Evolutionary conservation across 1,140 invertebrate species (phyloP).

Genomic region (Drosophila melanica): DNA sequence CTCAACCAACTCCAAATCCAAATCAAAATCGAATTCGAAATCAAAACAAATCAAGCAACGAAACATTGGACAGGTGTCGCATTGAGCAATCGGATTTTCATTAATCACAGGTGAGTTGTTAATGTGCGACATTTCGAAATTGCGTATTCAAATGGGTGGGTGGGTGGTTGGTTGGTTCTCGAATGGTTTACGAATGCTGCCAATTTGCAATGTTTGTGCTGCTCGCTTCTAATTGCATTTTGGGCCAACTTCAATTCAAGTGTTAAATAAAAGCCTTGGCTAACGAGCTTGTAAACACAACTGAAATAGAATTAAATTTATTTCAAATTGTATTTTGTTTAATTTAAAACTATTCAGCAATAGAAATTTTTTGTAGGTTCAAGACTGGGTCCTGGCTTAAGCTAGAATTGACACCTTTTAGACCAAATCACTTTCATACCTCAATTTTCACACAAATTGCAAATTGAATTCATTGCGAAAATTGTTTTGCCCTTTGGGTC

Average conservation of each 20-base stretch:
- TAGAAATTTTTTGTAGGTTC: too few species aligned
- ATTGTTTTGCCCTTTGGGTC: conserved; percentile 16
- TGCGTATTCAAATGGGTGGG: neutral
- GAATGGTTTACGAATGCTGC: neutral
- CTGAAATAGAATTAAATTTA: too few species aligned
- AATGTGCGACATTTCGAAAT: conserved; percentile 13
- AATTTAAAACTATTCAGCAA: too few species aligned
- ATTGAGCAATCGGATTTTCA: conserved; percentile 33
- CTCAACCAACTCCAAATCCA: too few species aligned
- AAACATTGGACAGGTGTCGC: conserved; percentile 24
- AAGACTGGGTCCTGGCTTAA: too few species aligned
- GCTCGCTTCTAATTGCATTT: conserved; percentile 8
- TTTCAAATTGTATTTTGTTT: too few species aligned
- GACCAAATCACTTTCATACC: neutral
- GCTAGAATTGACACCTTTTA: too few species aligned
- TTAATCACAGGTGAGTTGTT: conserved; percentile 53
- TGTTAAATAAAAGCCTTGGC: neutral
- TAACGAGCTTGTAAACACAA: too few species aligned
- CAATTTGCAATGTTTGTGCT: conserved; percentile 7
- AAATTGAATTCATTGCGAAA: conserved; percentile 19
- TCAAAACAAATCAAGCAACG: neutral
- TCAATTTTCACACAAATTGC: conserved; percentile 4
- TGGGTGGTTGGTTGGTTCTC: too few species aligned
- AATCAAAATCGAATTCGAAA: conserved; percentile 13
- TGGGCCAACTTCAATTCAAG: neutral